Base-by-base conservation (phyloP, 2,888 invertebrate species). In the Neocrepidodera transversa region DNA sequence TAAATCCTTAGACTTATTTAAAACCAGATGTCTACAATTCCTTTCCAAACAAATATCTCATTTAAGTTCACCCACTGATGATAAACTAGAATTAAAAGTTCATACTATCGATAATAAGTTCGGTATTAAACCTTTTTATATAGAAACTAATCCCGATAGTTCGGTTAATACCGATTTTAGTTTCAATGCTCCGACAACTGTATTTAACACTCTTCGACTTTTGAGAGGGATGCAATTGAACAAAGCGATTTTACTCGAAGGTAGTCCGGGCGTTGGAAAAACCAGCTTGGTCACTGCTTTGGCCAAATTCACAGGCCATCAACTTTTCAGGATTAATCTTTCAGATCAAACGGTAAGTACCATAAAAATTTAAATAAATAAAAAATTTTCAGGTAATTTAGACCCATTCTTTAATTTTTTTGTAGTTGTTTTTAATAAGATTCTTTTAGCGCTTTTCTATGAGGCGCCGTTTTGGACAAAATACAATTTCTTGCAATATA, bases 201-300 rank as follows among this genome's bases (percentile, higher is more conserved):
- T 87, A 45, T 82, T 85, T 16, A 99, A 99, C 80, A 87, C 92
- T 0, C 82, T 93, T 61, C 86, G 96, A 60, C 77, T 99, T 7
- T 79, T 99, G 32, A 85, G 98, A 58, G 97, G 93, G 0, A 82
- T 99, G 71, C 94, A 96, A 73, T 79, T 97, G 59, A 91, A 91
- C 62, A 93, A 96, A 77, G 95, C 98, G 0, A 88, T 99, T 58
- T 84, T 99, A 52, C 80, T 99, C 13, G 99, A 99, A 82, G 99
- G 95, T 1, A 93, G 95, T 70, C 99, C 99, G 2, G 99, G 99
- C 1, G 97, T 98, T 14, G 99, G 99, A 2, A 99, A 99, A 81
- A 98, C 98, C 0, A 96, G 96, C 68, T 83, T 97, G 54, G 92
- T 99, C 1, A 88, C 90, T 52, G 95, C 95, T 18, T 81, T 99